Percentiles rank a stretch among this genome's conserved stretches.
phyloP scores from a whole-genome alignment of 2,797 vertebrate species.

The Smutsia gigantea region DNA sequence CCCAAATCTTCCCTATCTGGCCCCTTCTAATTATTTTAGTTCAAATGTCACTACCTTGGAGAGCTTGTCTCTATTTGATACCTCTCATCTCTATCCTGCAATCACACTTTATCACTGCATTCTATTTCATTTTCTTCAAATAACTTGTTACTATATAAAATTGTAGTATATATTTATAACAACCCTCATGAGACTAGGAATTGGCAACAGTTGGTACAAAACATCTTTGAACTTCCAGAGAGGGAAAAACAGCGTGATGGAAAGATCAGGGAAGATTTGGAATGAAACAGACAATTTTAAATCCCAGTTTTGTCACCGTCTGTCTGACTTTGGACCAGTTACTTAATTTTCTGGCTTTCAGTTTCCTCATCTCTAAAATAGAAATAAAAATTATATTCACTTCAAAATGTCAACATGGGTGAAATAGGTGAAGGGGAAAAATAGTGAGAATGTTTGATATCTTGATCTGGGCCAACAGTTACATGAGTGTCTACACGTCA shows the following conservation, averaged over 20 bases:
- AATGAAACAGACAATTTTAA: background rate
- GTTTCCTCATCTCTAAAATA: background rate
- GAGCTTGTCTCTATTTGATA: background rate
- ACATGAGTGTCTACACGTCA: no score
- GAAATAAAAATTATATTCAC: background rate
- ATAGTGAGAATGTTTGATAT: no score
- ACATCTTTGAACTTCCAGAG: background rate
- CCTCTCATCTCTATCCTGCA: background rate
- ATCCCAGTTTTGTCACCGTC: background rate
- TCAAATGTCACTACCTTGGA: background rate
- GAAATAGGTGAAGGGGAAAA: no score
- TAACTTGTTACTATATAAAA: background rate
- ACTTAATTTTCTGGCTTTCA: background rate
- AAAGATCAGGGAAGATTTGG: background rate
- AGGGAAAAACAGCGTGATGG: background rate
- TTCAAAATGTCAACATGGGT: background rate
- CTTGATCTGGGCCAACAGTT: no score
- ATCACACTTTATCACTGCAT: background rate
- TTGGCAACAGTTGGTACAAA: background rate
- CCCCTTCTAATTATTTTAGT: background rate
- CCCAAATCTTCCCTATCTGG: background rate
- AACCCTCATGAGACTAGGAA: background rate
- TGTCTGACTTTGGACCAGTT: background rate
- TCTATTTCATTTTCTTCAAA: background rate
- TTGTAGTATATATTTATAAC: conserved; percentile 7